Evolutionary conservation across 2,113 vertebrate species (phyloP).

Genomic region (Malurus melanocephalus): DNA sequence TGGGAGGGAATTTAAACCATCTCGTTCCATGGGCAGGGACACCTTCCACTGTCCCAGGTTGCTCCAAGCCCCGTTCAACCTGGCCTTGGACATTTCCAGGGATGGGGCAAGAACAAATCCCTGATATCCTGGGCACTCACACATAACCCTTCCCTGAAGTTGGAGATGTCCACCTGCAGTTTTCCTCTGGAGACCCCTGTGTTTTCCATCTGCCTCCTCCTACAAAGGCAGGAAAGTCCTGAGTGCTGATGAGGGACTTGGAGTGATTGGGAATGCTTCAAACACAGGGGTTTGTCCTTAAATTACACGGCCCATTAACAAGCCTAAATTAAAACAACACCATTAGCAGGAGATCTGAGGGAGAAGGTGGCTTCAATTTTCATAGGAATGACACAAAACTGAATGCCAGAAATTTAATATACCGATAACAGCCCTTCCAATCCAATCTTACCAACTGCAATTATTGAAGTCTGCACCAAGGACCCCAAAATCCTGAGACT

Average conservation of each 20-base stretch:
- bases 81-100: not conserved
- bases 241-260: not conserved
- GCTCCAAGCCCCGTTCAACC: not conserved
- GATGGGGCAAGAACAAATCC: not conserved
- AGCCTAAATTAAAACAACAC: conserved; percentile 24
- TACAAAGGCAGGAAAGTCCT: not conserved
- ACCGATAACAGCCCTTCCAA: not conserved
- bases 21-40: not conserved
- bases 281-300: not conserved
- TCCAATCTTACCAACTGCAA: not conserved
- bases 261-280: conserved; percentile 10
- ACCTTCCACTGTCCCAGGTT: not conserved
- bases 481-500: not conserved
- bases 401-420: not conserved
- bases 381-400: not conserved
- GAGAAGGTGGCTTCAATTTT: conserved; percentile 19
- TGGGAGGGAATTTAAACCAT: not conserved
- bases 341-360: conserved; percentile 7
- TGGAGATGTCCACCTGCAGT: not conserved
- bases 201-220: not conserved
- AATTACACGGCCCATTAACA: conserved; percentile 11
- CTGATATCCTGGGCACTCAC: not conserved
- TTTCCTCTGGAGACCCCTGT: not conserved
- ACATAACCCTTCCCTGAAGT: accelerated
- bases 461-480: not conserved